Conservation (phyloP, 2,888 invertebrate genomes). For the Hirtodrosophila histrioides region DNA sequence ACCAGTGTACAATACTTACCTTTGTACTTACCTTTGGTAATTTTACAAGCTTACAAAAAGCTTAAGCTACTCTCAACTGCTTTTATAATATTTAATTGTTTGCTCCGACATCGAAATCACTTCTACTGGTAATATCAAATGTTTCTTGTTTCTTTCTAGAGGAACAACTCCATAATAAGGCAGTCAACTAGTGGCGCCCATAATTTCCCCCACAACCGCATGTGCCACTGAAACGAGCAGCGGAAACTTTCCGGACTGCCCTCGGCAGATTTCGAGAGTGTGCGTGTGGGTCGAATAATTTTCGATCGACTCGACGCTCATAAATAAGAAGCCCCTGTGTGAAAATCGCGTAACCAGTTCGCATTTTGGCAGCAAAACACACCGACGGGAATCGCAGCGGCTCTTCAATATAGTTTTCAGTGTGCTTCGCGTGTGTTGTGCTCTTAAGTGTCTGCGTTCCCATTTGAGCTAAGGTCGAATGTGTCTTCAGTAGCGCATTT, state of each 20-base stretch:
- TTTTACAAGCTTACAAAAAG: neutral
- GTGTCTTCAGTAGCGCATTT: conserved; percentile 25
- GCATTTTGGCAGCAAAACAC: conserved; percentile 52
- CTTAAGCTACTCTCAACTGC: too few species aligned
- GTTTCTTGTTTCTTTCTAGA: too few species aligned
- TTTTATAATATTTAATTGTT: too few species aligned
- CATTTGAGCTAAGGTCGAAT: conserved; percentile 29
- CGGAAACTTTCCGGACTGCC: conserved; percentile 5
- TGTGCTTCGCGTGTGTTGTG: conserved; percentile 14
- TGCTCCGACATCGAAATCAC: too few species aligned
- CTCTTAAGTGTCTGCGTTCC: conserved; percentile 14
- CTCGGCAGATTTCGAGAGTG: conserved; percentile 21
- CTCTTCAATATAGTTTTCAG: conserved; percentile 8
- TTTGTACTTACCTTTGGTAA: neutral
- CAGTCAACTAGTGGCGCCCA: too few species aligned
- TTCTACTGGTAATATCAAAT: too few species aligned
- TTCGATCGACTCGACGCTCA: conserved; percentile 43
- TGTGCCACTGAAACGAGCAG: too few species aligned
- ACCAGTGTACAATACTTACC: too few species aligned
- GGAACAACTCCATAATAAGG: too few species aligned
- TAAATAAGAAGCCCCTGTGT: conserved; percentile 62
- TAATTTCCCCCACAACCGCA: too few species aligned
- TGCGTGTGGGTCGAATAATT: conserved; percentile 38
- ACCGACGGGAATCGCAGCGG: conserved; percentile 32
- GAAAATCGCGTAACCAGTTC: conserved; percentile 51